phyloP scores from a whole-genome alignment of 2,888 invertebrate species.

The Lithodes maja region DNA sequence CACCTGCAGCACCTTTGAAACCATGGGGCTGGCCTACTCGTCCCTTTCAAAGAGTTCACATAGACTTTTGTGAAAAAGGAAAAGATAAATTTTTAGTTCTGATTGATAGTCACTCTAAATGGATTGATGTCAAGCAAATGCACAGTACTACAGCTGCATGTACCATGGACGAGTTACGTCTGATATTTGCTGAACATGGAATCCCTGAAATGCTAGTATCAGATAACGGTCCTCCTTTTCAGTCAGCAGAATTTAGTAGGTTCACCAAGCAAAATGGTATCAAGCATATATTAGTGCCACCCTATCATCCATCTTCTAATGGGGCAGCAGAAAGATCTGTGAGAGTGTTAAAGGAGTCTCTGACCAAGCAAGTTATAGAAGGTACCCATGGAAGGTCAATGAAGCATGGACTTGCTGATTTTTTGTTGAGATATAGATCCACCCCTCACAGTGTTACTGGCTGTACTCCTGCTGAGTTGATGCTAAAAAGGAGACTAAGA shows the following conservation, averaged over 20 bases:
- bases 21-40: background rate
- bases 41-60: constrained; percentile 17
- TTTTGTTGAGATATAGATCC: constrained; percentile 8
- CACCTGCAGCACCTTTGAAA: background rate
- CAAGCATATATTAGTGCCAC: background rate
- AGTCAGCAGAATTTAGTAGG: constrained; percentile 14
- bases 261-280: background rate
- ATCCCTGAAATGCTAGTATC: constrained; percentile 20
- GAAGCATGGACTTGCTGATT: constrained; percentile 7
- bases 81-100: constrained; percentile 3
- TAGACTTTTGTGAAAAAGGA: constrained; percentile 14
- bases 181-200: constrained; percentile 3
- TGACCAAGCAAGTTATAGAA: constrained; percentile 1
- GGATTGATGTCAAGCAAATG: constrained; percentile 8
- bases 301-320: constrained; percentile 6
- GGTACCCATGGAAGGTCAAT: constrained; percentile 14
- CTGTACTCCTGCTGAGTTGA: constrained; percentile 11
- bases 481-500: constrained; percentile 13
- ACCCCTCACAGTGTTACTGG: constrained; percentile 9
- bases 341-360: background rate
- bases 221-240: constrained; percentile 1
- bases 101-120: constrained; percentile 4
- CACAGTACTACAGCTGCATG: background rate
- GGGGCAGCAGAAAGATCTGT: constrained; percentile 5
- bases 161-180: constrained; percentile 6